Evolutionary conservation across 2,888 invertebrate species (phyloP), one percentile per base, ranked within the genome.

Genomic region (Spialia ferax): DNA sequence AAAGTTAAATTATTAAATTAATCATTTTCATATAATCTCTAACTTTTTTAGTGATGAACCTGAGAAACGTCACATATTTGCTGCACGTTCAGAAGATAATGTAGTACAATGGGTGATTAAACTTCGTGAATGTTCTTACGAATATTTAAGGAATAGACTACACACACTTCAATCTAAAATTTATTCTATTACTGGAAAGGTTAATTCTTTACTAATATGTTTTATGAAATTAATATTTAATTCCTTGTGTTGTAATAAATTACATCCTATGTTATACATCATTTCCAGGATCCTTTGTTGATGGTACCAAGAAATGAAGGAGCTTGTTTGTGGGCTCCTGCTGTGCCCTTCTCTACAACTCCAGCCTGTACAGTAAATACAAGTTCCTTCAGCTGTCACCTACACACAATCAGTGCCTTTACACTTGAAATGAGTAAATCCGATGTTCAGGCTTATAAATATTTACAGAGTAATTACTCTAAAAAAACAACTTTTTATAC

Each of bases 51-150:
- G 93, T 75, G 93, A 93, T 83, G 96, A 96, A 79, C 94, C 95
- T 15, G 95, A 96, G 52, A 95, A 95, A 76, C 94, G 95, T 56
- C 96, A 97, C 80, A 84, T 97, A 64, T 95, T 97, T 78, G 95
- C 96, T 50, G 96, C 96, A 35, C 94, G 96, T 56, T 95, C 96
- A 59, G 96, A 97, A 80, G 93, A 94, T 54, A 96, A 96, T 86
- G 96, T 96, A 1, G 94, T 95, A 63, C 95, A 95, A 70, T 97
- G 97, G 97, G 95, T 97, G 7, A 90, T 94, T 68, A 95, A 95
- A 54, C 83, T 97, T 62, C 94, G 95, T 75, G 94, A 94, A 77
- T 95, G 96, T 70, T 96, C 96, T n/a, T 97, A 97, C 80, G 96
- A 96, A 81, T 95, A 96, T 78, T 94, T 96, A 89, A 88, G 96